Conservation (phyloP, 2,113 vertebrate genomes). For the Seriola aureovittata region DNA sequence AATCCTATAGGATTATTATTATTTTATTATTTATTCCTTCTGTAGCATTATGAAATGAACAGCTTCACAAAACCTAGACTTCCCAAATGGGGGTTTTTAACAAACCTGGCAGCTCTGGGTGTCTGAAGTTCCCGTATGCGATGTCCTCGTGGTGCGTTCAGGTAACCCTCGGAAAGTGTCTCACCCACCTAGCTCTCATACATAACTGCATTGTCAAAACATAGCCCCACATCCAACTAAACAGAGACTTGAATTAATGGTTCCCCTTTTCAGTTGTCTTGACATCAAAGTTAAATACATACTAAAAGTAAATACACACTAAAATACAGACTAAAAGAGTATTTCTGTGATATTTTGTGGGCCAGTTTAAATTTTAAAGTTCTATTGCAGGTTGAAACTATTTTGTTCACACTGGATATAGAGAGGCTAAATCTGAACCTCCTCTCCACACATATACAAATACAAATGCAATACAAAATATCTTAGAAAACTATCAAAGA, state of each 20-base stretch:
- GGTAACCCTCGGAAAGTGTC: background rate
- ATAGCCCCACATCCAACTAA: background rate
- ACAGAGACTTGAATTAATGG: too few species aligned
- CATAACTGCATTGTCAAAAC: background rate
- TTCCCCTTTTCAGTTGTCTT: too few species aligned
- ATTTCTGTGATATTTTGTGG: background rate
- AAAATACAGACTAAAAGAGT: background rate
- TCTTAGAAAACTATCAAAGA: too few species aligned
- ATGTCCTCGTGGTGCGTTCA: conserved; percentile 20
- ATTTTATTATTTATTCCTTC: background rate
- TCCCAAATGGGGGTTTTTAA: conserved; percentile 6
- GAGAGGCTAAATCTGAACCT: too few species aligned
- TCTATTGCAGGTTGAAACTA: background rate
- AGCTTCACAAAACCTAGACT: background rate
- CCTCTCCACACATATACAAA: too few species aligned
- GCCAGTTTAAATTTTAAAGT: background rate
- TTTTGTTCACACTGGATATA: background rate
- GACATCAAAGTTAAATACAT: background rate
- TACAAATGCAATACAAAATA: too few species aligned
- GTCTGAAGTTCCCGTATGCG: conserved; percentile 42
- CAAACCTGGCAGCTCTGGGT: conserved; percentile 65
- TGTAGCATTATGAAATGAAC: too few species aligned
- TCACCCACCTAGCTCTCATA: accelerated
- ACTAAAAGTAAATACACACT: too few species aligned
- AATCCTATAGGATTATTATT: background rate